phyloP scores from a whole-genome alignment of 2,113 vertebrate genomes.

The Mus spicilegus region DNA sequence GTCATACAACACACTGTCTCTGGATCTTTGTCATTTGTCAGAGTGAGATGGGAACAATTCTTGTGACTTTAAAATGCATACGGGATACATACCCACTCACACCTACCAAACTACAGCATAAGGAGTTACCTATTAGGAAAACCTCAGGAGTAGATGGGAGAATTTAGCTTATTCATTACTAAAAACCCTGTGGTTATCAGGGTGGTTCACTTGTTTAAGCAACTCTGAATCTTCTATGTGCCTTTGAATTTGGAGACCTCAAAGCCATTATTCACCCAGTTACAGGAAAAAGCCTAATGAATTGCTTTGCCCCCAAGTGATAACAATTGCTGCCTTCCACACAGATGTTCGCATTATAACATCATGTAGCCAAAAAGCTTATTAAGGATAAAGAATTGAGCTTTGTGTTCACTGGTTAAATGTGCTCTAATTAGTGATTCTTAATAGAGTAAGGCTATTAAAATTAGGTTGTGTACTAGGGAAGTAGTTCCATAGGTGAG shows the following conservation, averaged over 20 bases:
- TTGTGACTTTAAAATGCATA: conserved; percentile 7
- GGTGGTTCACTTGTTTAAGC: neutral
- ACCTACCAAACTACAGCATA: neutral
- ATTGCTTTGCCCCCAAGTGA: neutral
- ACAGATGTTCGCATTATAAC: neutral
- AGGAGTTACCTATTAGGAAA: neutral
- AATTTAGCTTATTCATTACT: neutral
- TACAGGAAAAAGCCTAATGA: neutral
- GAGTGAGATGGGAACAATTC: neutral
- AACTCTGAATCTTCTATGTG: neutral
- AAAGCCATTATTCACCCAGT: neutral
- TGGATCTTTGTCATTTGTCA: neutral
- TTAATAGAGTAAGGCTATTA: neutral
- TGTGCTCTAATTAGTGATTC: neutral
- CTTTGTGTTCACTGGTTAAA: neutral
- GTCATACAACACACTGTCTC: neutral
- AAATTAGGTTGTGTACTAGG: neutral
- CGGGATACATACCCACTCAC: neutral
- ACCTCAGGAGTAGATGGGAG: neutral
- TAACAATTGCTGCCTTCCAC: neutral
- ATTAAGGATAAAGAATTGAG: neutral
- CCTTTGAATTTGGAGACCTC: neutral
- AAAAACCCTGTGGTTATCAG: neutral
- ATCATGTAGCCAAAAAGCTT: conserved; percentile 24
- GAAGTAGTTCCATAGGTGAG: neutral